Conservation (phyloP, 2,113 vertebrate genomes). For the Symphodus melops region DNA sequence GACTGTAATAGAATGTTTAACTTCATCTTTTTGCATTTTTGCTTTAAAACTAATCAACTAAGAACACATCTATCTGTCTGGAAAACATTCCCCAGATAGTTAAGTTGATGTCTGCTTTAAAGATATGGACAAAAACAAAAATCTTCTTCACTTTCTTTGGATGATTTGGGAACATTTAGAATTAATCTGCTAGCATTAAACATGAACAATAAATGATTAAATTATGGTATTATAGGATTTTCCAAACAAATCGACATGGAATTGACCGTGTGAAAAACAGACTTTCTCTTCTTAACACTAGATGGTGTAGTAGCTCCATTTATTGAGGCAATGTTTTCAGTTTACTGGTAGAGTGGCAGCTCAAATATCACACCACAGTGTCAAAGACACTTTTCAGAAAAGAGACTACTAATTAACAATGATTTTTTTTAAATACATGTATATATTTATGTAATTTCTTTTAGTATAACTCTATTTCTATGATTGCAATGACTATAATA, state of each 20-base stretch:
- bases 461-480: not conserved
- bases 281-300: constrained; percentile 45
- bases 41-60: no score
- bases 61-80: no score
- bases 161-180: not conserved
- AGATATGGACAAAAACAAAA: no score
- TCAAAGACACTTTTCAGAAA: not conserved
- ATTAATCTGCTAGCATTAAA: not conserved
- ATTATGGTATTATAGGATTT: not conserved
- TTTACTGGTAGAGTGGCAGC: not conserved
- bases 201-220: not conserved
- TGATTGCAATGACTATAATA: not conserved
- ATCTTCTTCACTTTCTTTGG: not conserved
- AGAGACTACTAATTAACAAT: constrained; percentile 3
- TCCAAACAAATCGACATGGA: not conserved
- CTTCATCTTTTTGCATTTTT: no score
- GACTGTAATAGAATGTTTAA: no score
- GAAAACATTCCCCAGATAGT: no score
- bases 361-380: not conserved
- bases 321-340: not conserved
- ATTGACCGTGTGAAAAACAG: not conserved
- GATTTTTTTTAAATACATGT: not conserved
- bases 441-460: not conserved
- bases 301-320: constrained; percentile 63
- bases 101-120: no score